Conservation (phyloP, 2,113 vertebrate genomes). For the Python bivittatus region DNA sequence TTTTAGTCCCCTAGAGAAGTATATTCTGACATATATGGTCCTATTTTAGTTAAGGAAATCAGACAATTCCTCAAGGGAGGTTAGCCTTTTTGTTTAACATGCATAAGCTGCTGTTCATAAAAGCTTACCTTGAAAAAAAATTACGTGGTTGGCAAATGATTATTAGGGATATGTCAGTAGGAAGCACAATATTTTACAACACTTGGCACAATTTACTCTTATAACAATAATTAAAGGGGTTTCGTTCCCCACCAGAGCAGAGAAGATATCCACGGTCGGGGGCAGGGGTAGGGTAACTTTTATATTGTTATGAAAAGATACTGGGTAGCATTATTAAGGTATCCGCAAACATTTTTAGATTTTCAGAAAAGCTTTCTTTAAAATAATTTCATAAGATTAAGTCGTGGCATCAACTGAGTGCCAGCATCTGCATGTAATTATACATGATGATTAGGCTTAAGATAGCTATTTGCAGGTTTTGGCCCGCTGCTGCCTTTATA, state of each 20-base stretch:
- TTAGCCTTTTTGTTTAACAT: not conserved
- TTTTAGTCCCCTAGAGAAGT: constrained; percentile 18
- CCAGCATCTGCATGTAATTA: constrained; percentile 17
- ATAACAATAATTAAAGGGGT: constrained; percentile 44
- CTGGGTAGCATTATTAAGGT: constrained; percentile 33
- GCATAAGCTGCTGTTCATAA: constrained; percentile 24
- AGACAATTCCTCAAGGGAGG: not conserved
- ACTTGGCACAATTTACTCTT: constrained; percentile 57
- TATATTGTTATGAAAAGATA: constrained; percentile 28
- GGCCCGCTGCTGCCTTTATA: constrained; percentile 13
- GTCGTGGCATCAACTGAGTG: not conserved
- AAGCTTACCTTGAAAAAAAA: not conserved
- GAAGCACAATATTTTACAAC: constrained; percentile 64
- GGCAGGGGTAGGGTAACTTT: constrained; percentile 30
- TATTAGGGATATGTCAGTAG: constrained; percentile 6
- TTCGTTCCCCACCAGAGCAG: constrained; percentile 30
- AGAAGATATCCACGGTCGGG: constrained; percentile 37
- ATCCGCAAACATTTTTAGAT: constrained; percentile 15
- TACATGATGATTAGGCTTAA: fast-evolving
- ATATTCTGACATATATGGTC: not conserved
- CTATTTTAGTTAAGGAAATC: not conserved
- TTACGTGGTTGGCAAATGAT: constrained; percentile 8
- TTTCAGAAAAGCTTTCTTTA: constrained; percentile 29
- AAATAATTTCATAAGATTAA: constrained; percentile 23
- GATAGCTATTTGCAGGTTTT: not conserved